Conservation (phyloP, 2,113 vertebrate genomes). For the Phyllostomus hastatus region DNA sequence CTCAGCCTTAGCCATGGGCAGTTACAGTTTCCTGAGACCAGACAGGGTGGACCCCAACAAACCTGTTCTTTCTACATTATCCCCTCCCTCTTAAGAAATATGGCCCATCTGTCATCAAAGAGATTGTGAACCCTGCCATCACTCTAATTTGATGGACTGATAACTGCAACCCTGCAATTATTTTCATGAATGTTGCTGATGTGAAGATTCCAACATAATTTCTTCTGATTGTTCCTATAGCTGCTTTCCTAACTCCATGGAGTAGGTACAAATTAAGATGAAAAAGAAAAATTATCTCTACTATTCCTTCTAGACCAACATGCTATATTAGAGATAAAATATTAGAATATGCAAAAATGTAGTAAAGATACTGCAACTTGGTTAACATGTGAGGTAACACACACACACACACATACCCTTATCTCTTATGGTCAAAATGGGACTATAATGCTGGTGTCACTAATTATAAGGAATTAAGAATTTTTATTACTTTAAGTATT, state of each 20-base stretch:
- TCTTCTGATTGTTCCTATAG: slow-evolving; percentile 4
- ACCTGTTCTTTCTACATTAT: not conserved
- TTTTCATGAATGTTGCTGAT: not conserved
- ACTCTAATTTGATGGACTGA: not conserved
- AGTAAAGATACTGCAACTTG: not conserved
- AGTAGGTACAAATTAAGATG: not conserved
- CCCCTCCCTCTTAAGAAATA: not conserved
- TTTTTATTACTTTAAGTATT: not conserved
- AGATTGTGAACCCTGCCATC: not conserved
- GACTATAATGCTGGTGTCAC: not conserved
- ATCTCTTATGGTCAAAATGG: not conserved
- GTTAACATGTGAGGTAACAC: not conserved
- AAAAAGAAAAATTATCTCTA: not conserved
- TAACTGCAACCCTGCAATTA: not conserved
- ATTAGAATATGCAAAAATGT: not conserved
- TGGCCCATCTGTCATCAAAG: not conserved
- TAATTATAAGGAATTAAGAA: not conserved
- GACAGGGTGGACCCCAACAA: not conserved
- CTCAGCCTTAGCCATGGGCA: no score
- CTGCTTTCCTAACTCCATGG: not conserved
- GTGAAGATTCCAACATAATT: not conserved
- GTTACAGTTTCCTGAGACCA: no score
- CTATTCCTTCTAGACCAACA: not conserved
- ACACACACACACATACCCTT: not conserved
- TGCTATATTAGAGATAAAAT: not conserved